Percentiles rank a stretch among this genome's conserved stretches.
phyloP scores from a whole-genome alignment of 2,113 vertebrate genomes.

The Numenius arquata region DNA sequence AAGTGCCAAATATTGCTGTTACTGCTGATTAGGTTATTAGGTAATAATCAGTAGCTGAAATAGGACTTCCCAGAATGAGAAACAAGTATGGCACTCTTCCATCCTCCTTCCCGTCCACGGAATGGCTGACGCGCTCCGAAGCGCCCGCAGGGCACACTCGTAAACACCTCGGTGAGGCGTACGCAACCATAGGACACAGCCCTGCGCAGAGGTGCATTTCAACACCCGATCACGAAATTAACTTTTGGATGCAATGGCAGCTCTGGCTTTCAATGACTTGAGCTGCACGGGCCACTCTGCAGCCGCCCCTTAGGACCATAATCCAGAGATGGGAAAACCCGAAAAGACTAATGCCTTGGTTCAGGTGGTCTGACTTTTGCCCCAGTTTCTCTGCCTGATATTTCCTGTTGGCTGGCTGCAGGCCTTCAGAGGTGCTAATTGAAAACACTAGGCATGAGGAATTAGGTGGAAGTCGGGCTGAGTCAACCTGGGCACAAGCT shows the following conservation, averaged over 20 bases:
- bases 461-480: not conserved
- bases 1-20: constrained; percentile 55
- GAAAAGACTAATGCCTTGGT: not conserved
- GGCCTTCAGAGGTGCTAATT: constrained; percentile 23
- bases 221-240: not conserved
- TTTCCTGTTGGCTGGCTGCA: not conserved
- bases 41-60: constrained; percentile 50
- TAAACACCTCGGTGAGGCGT: not conserved
- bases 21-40: constrained; percentile 52
- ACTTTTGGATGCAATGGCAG: not conserved
- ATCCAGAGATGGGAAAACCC: not conserved
- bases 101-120: not conserved
- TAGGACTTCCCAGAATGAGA: constrained; percentile 40
- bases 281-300: not conserved
- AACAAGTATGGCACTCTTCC: constrained; percentile 6
- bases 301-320: not conserved
- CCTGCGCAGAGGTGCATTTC: not conserved
- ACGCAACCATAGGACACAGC: not conserved
- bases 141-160: accelerated
- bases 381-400: not conserved
- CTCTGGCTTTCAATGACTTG: not conserved
- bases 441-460: not conserved
- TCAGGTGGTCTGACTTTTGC: constrained; percentile 12
- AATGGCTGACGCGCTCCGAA: accelerated
- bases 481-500: not conserved